phyloP scores from a whole-genome alignment of 2,113 vertebrate species.

The Mustela lutreola region DNA sequence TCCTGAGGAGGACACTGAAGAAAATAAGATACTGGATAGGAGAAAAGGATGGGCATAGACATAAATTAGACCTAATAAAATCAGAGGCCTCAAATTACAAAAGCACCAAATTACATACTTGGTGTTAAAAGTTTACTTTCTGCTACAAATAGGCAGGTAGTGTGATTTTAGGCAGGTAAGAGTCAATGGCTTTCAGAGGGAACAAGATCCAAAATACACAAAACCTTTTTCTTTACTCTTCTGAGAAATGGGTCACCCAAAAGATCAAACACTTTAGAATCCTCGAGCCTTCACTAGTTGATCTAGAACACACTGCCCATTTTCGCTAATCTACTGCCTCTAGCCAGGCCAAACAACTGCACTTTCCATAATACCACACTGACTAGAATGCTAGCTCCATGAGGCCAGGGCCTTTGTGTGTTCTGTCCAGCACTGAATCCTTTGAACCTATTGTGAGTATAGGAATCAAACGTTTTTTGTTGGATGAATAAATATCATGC shows the following conservation, averaged over 20 bases:
- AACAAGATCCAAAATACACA: conserved; percentile 25
- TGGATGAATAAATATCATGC: neutral
- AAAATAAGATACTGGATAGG: neutral
- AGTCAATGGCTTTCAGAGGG: neutral
- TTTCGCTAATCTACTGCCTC: neutral
- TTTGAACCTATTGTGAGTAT: neutral
- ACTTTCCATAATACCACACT: neutral
- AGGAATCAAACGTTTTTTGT: neutral
- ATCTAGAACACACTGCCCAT: neutral
- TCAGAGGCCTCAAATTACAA: neutral
- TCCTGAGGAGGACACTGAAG: neutral
- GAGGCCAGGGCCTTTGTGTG: neutral
- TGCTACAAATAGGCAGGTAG: neutral
- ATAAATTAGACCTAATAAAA: neutral
- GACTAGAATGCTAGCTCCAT: neutral
- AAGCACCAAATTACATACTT: conserved; percentile 13
- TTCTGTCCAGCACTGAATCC: neutral
- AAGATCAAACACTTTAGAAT: neutral
- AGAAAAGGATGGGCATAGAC: neutral
- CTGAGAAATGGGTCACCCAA: neutral
- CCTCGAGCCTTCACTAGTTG: neutral
- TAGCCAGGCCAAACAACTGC: neutral
- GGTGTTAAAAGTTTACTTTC: conserved; percentile 19
- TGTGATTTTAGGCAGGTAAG: neutral
- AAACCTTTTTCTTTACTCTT: neutral